A percentile compares a stretch with the other conserved stretches of the same genome.
These are phyloP conservation scores for Megaceryle alcyon DNA, from an alignment of 2,797 vertebrate genomes.

Conservation along the genomic window DNA sequence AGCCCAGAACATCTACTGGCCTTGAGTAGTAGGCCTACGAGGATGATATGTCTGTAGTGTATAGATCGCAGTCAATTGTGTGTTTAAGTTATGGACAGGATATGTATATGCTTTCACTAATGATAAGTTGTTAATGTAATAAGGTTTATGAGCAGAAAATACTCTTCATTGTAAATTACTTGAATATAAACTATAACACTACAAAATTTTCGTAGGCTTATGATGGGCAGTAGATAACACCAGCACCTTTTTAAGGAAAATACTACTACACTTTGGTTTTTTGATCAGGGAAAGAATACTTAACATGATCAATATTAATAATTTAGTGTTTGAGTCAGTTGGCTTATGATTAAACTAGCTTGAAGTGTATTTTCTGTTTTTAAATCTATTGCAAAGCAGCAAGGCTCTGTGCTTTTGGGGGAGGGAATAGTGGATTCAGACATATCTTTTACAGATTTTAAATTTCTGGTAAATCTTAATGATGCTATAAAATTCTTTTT, in stretches of 20 bases:
- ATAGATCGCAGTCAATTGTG: conserved; percentile 12
- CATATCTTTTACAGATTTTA: background rate
- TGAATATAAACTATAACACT: background rate
- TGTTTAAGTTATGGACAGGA: background rate
- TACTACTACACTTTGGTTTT: background rate
- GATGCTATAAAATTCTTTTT: background rate
- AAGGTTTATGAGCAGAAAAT: conserved; percentile 57
- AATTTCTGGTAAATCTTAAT: background rate
- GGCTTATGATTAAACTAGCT: background rate
- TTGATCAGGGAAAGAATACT: background rate
- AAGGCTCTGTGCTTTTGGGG: background rate
- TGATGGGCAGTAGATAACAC: background rate
- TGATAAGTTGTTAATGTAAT: background rate
- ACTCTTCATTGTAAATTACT: conserved; percentile 18
- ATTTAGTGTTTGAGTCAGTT: background rate
- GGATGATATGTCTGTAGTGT: conserved; percentile 22
- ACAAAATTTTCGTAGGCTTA: background rate
- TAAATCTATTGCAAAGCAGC: conserved; percentile 11
- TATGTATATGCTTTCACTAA: conserved; percentile 1
- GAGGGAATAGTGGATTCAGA: background rate
- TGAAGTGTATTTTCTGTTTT: conserved; percentile 67
- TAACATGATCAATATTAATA: background rate
- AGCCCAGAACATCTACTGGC: conserved; percentile 12
- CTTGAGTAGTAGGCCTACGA: conserved; percentile 40
- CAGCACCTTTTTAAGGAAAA: background rate